Percentiles rank a stretch among this genome's conserved stretches.
Evolutionary conservation across 2,113 vertebrate genomes (phyloP).

Genomic region (Symphodus melops): DNA sequence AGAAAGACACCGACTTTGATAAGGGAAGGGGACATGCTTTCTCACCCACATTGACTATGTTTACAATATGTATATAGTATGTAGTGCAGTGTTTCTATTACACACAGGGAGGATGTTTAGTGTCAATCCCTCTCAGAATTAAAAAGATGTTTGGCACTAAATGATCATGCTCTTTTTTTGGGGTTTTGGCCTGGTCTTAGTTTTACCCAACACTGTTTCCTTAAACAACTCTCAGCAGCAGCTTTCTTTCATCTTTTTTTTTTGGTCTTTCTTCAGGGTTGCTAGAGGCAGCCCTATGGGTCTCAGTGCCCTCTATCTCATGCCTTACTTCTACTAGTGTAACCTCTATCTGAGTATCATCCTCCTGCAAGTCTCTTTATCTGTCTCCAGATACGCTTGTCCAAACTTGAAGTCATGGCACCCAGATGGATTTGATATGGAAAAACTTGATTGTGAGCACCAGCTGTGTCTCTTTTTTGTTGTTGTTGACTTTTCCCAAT

Average conservation of each 20-base stretch:
- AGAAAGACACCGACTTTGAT: neutral
- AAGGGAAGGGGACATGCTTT: neutral
- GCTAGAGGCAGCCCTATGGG: neutral
- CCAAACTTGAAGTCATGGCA: neutral
- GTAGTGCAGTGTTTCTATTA: too few relatives aligned
- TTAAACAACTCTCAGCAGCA: neutral
- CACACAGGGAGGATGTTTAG: neutral
- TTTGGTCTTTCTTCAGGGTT: neutral
- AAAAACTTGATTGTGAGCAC: neutral
- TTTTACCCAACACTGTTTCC: neutral
- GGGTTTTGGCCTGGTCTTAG: neutral
- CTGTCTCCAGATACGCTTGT: neutral
- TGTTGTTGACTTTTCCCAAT: neutral
- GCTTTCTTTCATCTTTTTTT: neutral
- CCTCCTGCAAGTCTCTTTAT: neutral
- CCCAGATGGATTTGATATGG: neutral
- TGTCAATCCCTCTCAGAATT: neutral
- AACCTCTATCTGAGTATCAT: neutral
- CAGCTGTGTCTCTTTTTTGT: neutral
- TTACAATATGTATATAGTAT: too few relatives aligned
- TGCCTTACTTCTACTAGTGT: neutral
- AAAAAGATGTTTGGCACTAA: neutral
- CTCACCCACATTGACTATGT: too few relatives aligned
- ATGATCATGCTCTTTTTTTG: neutral
- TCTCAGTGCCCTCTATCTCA: neutral